Percentiles rank a stretch among this genome's conserved stretches.
Evolutionary conservation across 2,113 vertebrate genomes (phyloP).

Genomic region (Columba livia): DNA sequence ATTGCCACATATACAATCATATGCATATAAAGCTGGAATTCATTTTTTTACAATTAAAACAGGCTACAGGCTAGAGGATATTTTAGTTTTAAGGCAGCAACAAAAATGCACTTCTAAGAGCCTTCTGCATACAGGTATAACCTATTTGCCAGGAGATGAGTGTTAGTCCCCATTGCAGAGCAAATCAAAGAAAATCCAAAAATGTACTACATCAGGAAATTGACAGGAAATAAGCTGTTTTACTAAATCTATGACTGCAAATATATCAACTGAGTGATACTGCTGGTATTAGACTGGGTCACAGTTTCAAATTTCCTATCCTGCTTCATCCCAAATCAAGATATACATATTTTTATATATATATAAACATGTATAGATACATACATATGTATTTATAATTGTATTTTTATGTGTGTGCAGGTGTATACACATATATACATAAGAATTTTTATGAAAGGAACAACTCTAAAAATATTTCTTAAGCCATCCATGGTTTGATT

Average conservation of each 20-base stretch:
- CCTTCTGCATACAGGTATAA: constrained; percentile 39
- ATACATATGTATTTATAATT: neutral
- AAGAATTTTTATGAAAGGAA: neutral
- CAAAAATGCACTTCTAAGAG: neutral
- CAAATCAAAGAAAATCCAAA: constrained; percentile 61
- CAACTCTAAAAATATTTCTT: neutral
- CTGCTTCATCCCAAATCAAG: neutral
- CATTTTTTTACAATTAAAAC: neutral
- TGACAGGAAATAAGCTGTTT: constrained; percentile 57
- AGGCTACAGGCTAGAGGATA: neutral
- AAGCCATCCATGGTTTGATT: neutral
- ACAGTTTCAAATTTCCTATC: constrained; percentile 9
- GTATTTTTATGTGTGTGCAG: neutral
- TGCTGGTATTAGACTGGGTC: neutral
- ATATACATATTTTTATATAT: neutral
- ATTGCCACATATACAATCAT: fast-evolving
- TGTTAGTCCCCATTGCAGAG: neutral
- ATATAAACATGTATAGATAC: neutral
- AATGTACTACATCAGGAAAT: constrained; percentile 63
- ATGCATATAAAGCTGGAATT: neutral
- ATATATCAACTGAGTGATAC: neutral
- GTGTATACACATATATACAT: neutral
- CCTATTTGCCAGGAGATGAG: neutral
- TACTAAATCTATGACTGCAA: constrained; percentile 51
- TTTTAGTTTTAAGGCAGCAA: neutral